phyloP scores from a whole-genome alignment of 2,888 invertebrate species.

The Resseliella maxima region DNA sequence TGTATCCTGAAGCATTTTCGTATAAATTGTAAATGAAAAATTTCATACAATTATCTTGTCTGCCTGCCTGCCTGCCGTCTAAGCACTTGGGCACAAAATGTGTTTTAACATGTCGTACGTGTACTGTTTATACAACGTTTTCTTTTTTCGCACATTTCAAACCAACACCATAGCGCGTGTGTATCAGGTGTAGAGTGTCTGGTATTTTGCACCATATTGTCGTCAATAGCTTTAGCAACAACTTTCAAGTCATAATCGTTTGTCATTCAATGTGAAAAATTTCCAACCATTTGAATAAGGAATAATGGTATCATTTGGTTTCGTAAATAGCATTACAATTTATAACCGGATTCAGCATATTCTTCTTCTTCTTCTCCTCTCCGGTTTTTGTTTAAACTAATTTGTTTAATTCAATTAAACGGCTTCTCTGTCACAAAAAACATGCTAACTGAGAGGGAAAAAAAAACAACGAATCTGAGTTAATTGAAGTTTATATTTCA shows the following conservation, averaged over 20 bases:
- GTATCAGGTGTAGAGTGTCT: constrained; percentile 26
- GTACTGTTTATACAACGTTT: not conserved
- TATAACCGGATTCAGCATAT: not conserved
- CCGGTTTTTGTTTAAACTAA: not conserved
- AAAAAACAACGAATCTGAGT: too few species aligned
- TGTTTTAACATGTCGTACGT: not conserved
- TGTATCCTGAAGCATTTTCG: not conserved
- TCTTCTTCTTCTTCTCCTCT: too few species aligned
- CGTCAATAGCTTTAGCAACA: not conserved
- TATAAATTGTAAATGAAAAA: not conserved
- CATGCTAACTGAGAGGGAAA: too few species aligned
- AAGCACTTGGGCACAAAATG: not conserved
- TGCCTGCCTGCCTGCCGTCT: not conserved
- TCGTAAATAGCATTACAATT: not conserved
- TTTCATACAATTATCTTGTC: constrained; percentile 31
- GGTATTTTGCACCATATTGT: not conserved
- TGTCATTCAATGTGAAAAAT: not conserved
- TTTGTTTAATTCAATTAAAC: not conserved
- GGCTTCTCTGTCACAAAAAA: too few species aligned
- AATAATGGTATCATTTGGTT: not conserved
- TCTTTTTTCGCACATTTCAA: too few species aligned
- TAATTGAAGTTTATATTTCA: too few species aligned
- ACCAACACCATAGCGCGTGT: too few species aligned
- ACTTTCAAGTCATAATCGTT: not conserved
- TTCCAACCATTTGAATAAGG: not conserved